Evolutionary conservation across 2,888 invertebrate species (phyloP).

Genomic region (Tetrapedia diversipes): DNA sequence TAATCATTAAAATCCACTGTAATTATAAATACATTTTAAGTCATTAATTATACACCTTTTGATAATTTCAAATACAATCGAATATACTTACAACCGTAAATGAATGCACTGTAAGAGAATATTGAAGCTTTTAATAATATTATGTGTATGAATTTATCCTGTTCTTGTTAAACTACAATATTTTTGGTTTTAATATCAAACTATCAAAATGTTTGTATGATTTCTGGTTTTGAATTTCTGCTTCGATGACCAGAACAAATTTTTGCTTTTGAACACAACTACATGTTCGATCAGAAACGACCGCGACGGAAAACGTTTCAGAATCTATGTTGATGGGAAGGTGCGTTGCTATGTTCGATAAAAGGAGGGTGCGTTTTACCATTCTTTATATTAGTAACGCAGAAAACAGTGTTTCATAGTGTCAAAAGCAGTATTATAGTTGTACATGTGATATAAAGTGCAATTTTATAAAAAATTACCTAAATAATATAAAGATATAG

Average conservation of each 20-base stretch:
- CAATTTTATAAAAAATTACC: too few species aligned
- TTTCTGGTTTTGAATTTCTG: neutral
- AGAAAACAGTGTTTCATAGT: neutral
- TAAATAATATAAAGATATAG: too few species aligned
- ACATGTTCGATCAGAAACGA: neutral
- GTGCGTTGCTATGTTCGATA: slow-evolving; percentile 34
- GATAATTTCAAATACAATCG: neutral
- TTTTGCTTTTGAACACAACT: neutral
- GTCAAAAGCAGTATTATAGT: neutral
- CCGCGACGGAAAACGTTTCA: neutral
- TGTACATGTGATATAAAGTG: too few species aligned
- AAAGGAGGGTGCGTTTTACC: neutral
- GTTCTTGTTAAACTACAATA: neutral
- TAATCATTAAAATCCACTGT: too few species aligned
- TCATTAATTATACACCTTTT: too few species aligned
- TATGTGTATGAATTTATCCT: too few species aligned
- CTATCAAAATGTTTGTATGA: too few species aligned
- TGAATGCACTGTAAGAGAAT: neutral
- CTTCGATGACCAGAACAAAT: too few species aligned
- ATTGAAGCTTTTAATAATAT: too few species aligned
- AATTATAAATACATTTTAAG: too few species aligned
- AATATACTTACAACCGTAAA: neutral
- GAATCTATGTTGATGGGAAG: neutral
- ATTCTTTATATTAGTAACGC: neutral
- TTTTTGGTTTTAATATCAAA: too few species aligned